These are phyloP conservation scores for Lerista edwardsae DNA, from an alignment of 2,797 vertebrate genomes.

Conservation along the genomic window DNA sequence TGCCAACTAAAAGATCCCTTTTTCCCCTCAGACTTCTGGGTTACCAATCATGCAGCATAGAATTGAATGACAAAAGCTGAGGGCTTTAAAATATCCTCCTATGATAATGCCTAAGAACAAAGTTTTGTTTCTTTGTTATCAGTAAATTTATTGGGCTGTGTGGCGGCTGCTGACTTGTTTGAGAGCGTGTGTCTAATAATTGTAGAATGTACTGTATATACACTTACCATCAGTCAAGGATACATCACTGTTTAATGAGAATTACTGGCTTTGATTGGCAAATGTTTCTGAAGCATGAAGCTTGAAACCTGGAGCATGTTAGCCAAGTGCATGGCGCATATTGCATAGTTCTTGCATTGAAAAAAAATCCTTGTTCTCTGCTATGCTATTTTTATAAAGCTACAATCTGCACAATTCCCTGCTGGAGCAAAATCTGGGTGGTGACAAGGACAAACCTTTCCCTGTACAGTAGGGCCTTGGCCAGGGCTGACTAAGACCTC, in stretches of 20 bases:
- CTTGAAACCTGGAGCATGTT: constrained; percentile 69
- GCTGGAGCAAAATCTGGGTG: constrained; percentile 38
- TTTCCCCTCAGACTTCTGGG: constrained; percentile 71
- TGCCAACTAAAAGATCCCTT: constrained; percentile 78
- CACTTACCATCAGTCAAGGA: constrained; percentile 45
- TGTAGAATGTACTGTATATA: neutral
- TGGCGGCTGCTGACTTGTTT: constrained; percentile 71
- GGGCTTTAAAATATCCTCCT: constrained; percentile 50
- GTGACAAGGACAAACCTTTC: neutral
- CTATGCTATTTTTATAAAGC: constrained; percentile 47
- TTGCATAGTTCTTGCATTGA: constrained; percentile 35
- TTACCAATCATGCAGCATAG: constrained; percentile 65
- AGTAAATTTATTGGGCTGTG: constrained; percentile 48
- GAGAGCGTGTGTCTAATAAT: constrained; percentile 38
- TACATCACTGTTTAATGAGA: constrained; percentile 46
- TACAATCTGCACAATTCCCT: constrained; percentile 35
- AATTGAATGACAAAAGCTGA: constrained; percentile 64
- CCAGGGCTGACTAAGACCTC: no score
- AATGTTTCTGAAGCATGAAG: constrained; percentile 70
- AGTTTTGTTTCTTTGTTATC: constrained; percentile 48
- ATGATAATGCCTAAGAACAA: constrained; percentile 10
- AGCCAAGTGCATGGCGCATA: constrained; percentile 64
- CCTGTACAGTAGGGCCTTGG: constrained; percentile 29
- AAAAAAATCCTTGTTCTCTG: constrained; percentile 39
- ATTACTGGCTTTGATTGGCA: constrained; percentile 63